Evolutionary conservation across 2,113 vertebrate species (phyloP), one percentile per base, ranked within the genome.

Genomic region (Rissa tridactyla): DNA sequence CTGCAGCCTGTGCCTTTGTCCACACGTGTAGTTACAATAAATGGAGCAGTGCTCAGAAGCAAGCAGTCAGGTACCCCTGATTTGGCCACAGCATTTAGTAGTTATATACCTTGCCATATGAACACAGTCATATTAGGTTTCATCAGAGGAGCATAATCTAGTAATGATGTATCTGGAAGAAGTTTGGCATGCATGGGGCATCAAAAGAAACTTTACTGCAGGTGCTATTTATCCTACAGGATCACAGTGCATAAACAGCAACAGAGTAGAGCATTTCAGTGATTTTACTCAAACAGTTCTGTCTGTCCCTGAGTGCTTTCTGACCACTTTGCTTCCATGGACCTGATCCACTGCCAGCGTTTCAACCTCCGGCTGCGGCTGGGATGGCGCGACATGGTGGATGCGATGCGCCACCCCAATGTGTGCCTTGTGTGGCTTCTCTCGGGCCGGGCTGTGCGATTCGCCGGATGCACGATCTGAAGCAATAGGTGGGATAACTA

Each of bases 331-430:
- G 82, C 98, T 98, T 16, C 98, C 98, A 0, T 98, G 99, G 86
- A 99, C 99, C 98, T 99, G 99, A 96, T 99, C 99, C 94, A 99
- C 99, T 0, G 99, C 99, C 97, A 99, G 98, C 2, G 98, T 99
- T 97, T 99, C 99, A 70, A 99, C 96, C 94, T 99, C 98, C 0
- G 99, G 97, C 60, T 97, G 98, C 0, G 98, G 97, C 89, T 97
- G 98, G 18, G 98, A 32, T 1, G 98, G 96, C 6, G 98, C 49
- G 2, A 11, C 77, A 4, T 99, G 99, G 52, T 98, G 98, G 97
- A 99, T 99, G 76, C 99, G 99, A 66, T 99, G 99, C 0, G 99
- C 99, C 88, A 99, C 99, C 1, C 99, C 99, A 4, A 99, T 94
- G n/a, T 99, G 99, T 0, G 99, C 98, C 97, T 98, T 98, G 96